phyloP scores from a whole-genome alignment of 2,888 invertebrate species.

The Lagria hirta region DNA sequence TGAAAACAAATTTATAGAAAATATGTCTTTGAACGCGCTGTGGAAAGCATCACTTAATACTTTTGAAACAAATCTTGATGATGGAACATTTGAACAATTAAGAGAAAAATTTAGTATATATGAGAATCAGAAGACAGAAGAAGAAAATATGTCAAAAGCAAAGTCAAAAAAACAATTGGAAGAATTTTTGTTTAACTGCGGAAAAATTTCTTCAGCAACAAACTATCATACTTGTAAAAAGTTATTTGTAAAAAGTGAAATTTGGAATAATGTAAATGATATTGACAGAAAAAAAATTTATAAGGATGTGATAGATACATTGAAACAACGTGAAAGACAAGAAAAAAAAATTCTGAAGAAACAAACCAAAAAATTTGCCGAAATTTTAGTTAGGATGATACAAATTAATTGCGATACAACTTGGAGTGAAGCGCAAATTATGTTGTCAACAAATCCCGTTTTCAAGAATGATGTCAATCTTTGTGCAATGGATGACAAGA shows the following conservation, averaged over 20 bases:
- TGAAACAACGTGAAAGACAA: conserved; percentile 94
- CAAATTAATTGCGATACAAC: conserved; percentile 90
- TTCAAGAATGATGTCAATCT: conserved; percentile 93
- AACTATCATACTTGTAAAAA: conserved; percentile 94
- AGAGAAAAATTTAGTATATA: conserved; percentile 99
- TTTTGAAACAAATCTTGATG: conserved; percentile 66
- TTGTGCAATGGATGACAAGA: conserved; percentile 95
- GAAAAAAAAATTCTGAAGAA: conserved; percentile 88
- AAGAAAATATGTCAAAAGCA: conserved; percentile 84
- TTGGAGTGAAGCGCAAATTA: conserved; percentile 97
- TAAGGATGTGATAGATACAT: conserved; percentile 90
- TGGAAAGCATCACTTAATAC: conserved; percentile 99
- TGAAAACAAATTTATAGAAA: conserved; percentile 95
- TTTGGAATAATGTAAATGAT: conserved; percentile 91
- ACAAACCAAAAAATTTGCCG: conserved; percentile 89
- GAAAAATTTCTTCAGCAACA: conserved; percentile 86
- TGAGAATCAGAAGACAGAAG: conserved; percentile 96
- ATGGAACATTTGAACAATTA: conserved; percentile 86
- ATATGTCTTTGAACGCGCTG: conserved; percentile 88
- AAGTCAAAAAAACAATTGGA: conserved; percentile 97
- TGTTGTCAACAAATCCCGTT: conserved; percentile 87
- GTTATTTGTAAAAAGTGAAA: conserved; percentile 74
- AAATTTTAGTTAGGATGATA: conserved; percentile 95
- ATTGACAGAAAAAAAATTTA: conserved; percentile 93
- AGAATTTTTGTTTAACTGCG: conserved; percentile 84